These are phyloP conservation scores for Cyprinodon diabolis DNA, from an alignment of 2,797 vertebrate genomes.

Conservation along the genomic window DNA sequence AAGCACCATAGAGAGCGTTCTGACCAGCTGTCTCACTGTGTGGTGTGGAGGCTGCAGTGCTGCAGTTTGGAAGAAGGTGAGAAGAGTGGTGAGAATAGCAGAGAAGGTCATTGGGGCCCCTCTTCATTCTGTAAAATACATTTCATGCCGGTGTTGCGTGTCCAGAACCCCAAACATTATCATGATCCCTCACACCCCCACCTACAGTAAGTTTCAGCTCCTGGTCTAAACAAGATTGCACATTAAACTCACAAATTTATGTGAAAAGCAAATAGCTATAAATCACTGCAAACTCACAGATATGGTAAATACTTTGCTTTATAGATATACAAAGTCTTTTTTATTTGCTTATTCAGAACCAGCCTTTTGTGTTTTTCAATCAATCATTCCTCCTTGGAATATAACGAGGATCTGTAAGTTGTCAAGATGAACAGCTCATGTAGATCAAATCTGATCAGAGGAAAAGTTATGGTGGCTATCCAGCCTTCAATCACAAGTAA, in stretches of 20 bases:
- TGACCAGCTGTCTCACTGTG: too few species aligned
- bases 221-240: not conserved
- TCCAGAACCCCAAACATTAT: too few species aligned
- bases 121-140: too few species aligned
- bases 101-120: too few species aligned
- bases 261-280: slow-evolving; percentile 40
- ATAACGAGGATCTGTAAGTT: slow-evolving; percentile 52
- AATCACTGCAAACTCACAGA: slow-evolving; percentile 31
- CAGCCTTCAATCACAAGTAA: not conserved
- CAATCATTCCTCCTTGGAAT: slow-evolving; percentile 36
- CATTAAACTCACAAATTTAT: slow-evolving; percentile 8
- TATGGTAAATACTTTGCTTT: slow-evolving; percentile 39
- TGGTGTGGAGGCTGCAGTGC: too few species aligned
- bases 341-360: slow-evolving; percentile 49
- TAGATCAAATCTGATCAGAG: slow-evolving; percentile 22
- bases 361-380: slow-evolving; percentile 19
- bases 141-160: too few species aligned
- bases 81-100: too few species aligned
- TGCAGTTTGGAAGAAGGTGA: too few species aligned
- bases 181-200: too few species aligned
- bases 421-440: slow-evolving; percentile 27
- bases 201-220: not conserved
- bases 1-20: too few species aligned
- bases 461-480: slow-evolving; percentile 8
- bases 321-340: slow-evolving; percentile 33